phyloP scores from a whole-genome alignment of 2,888 invertebrate species.

The Eupithecia inturbata region DNA sequence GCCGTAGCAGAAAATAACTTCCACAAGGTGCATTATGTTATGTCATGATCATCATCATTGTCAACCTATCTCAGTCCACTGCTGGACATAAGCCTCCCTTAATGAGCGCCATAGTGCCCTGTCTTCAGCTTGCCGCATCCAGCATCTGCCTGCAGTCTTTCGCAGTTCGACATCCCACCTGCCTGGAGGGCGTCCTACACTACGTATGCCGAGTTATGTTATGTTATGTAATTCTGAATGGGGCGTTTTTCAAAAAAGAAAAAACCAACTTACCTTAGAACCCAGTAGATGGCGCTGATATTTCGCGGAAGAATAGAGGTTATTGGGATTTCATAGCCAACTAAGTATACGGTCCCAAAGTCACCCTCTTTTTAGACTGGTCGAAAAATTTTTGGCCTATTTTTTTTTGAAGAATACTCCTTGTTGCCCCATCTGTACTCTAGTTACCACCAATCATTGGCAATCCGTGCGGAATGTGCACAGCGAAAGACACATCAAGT shows the following conservation, averaged over 20 bases:
- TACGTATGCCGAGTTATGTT: too few relatives aligned
- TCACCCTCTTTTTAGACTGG: neutral
- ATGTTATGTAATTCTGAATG: too few relatives aligned
- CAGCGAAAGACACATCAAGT: conserved; percentile 76
- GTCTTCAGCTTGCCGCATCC: too few relatives aligned
- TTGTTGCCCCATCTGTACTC: conserved; percentile 12
- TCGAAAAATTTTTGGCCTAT: neutral
- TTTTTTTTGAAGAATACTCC: neutral
- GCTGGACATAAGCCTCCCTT: too few relatives aligned
- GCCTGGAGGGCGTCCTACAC: too few relatives aligned
- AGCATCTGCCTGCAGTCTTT: too few relatives aligned
- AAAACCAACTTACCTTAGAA: too few relatives aligned
- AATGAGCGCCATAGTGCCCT: too few relatives aligned
- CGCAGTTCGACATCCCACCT: too few relatives aligned
- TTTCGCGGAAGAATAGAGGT: neutral
- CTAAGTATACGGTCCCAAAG: neutral
- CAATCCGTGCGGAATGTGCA: conserved; percentile 69
- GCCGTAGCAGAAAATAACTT: neutral
- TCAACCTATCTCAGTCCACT: too few relatives aligned
- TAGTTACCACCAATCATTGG: conserved; percentile 54
- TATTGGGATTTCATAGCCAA: neutral
- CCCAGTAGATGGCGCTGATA: neutral
- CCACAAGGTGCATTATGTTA: neutral
- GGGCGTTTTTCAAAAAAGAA: neutral
- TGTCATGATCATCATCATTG: too few relatives aligned